Base-by-base conservation (phyloP, 2,113 vertebrate species). In the Oreochromis aureus region DNA sequence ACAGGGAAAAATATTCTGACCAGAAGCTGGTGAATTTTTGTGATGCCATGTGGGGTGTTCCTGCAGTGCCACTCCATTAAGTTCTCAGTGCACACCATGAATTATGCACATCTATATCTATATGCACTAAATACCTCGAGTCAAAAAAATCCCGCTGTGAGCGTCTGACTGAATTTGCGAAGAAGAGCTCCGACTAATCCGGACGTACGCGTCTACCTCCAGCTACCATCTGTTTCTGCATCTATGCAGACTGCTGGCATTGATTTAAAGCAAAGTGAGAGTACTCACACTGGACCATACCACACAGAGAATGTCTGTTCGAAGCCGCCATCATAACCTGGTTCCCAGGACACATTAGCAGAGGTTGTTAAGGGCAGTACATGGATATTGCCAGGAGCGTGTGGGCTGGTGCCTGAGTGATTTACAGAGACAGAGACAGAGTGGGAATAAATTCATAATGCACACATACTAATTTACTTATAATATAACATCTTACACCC, bases 251-350 rank as follows among this genome's bases (percentile, higher is more conserved):
- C 82, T 53, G 76, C 56, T 7, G 66, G 48, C 61, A 90, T 66
- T 63, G 84, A 88, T 85, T 81, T 53, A 7, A 91, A 63, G 86
- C 16, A 86, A 83, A 85, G 18, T 58, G 85, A 85, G 94, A 96
- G 97, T 96, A 99, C 99, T 99, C 97, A 99, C 99, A 99, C 98
- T 98, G 98, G 98, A 96, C 98, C 99, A 93, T 99, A 99, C 99
- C 98, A 99, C 97, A 99, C 99, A 96, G 98, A 99, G 97, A 99
- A 99, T 93, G 98, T 99, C 98, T 99, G 99, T 94, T 99, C 98
- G 4, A 97, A 99, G 96, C 98, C 99, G 89, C 99, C 99, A 80
- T 99, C 99, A 81, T 99, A 99, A 96, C 98, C 98, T 30, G 98
- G 97, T 94, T 99, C 98, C 99, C 99, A 99, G 94, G 99, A 99